Evolutionary conservation across 2,888 invertebrate genomes (phyloP), one percentile per base, ranked within the genome.

Genomic region (Disparrhopalites patrizii): DNA sequence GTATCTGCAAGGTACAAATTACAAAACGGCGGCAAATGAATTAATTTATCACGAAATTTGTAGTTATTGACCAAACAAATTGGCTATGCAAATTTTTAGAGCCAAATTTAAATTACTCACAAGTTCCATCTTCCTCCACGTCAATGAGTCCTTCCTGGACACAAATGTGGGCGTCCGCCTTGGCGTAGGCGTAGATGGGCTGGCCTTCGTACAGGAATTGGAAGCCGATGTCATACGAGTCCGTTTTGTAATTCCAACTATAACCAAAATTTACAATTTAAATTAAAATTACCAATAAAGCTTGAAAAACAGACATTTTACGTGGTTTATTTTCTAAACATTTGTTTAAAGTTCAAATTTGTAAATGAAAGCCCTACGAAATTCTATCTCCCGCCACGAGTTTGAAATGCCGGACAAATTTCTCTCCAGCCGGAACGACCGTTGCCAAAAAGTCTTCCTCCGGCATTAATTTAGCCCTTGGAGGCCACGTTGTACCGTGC

Each of bases 191-290:
- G 18, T 31, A 57, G 18, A 57, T 18, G 2, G 33, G 36, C 40
- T 18, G 4, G 8, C 33, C 36, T 23, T 20, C 38, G 25, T 57
- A 20, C 20, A 57, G 23, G n/a, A 57, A 57, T 8, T 57, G 33
- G 20, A 57, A 57, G 2, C 57, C 57, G 15, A 57, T 36, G 57
- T 57, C 57, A 25, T 36, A 27, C 13, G 57, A 18, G 8, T 57
- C 57, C 18, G 57, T 57, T 57, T 38, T 57, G 30, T 36, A 57
- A 27, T 57, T 57, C 18, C 30, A 57, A 10, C 54, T 52, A 20
- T 8, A 52, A 25, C 8, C 23, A 23, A 23, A 52, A 30, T 27
- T 15, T 8, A 18, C 10, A n/a, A n/a, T n/a, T n/a, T n/a, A n/a
- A n/a, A n/a, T n/a, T n/a, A n/a, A n/a, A n/a, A n/a, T n/a, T n/a